Base-by-base conservation (phyloP, 2,113 vertebrate species). In the Heptranchias perlo region DNA sequence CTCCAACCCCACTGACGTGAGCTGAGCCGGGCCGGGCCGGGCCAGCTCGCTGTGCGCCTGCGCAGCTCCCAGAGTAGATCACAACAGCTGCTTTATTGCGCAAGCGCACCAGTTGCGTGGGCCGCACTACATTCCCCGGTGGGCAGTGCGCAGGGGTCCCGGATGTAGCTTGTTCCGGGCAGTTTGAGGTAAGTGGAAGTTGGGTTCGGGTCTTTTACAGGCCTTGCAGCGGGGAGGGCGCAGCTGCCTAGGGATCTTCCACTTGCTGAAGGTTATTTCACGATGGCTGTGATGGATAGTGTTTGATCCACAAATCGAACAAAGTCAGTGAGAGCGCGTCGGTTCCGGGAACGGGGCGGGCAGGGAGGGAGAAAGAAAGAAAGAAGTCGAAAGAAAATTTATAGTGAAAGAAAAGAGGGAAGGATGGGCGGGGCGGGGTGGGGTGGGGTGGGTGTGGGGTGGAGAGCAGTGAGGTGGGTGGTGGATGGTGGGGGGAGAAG, bases 301-400 rank as follows among this genome's bases (percentile, higher is more conserved):
- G 87, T 58, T 13, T 16, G 6, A 58, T 10, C 28, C 52, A 18
- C 13, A 61, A 6, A 7, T 18, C 31, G 87, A n/a, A 14, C 31
- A 35, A 35, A n/a, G 31, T 35, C 3, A 35, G 31, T 58, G 54
- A 61, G 31, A 35, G 14, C 31, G 54, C 54, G 87, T n/a, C 14
- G 87, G 54, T 92, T n/a, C 31, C 52, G 87, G 87, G 87, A 18
- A n/a, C 31, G 31, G 87, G 31, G 1, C 14, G 8, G 52, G 87
- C 11, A 28, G 25, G 14, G 2, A 35, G n/a, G n/a, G n/a, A n/a
- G n/a, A n/a, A n/a, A n/a, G n/a, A n/a, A n/a, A n/a, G n/a, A n/a
- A n/a, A n/a, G 89, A 61, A 44, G n/a, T 93, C 89, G 89, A 93
- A 35, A 89, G 25, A 58, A 93, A 93, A n/a, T 92, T 93, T 61